Base-by-base conservation (phyloP, 2,113 vertebrate genomes). In the Ifrita kowaldi region DNA sequence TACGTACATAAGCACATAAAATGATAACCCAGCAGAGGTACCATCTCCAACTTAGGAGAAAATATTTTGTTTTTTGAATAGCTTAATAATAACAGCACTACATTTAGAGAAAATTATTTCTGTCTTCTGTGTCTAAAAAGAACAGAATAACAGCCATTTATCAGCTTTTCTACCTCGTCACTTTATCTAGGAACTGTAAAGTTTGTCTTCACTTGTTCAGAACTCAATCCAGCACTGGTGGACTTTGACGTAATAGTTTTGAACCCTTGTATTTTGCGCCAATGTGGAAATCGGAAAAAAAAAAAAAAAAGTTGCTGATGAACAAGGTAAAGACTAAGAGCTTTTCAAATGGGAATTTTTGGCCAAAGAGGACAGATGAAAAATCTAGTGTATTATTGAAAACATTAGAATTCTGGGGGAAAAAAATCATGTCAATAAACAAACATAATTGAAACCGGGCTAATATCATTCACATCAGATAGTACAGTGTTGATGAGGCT, bases 401-500 rank as follows among this genome's bases (percentile, higher is more conserved):
- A 97, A 97, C 46, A 84, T 23, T 84, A 92, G 89, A 73, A 35
- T 89, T 95, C 87, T 96, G 89, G 60, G 2, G 88, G 92, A 96
- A 95, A 97, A 97, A 97, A 97, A 94, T 82, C 76, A 89, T n/a
- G 35, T 95, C 77, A 95, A 70, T 95, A 90, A 97, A 87, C 30
- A 95, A 96, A 94, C 33, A 91, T 86, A 89, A 97, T 53, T 93
- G 87, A 94, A 97, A 95, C 76, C 60, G 59, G 85, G 63, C 87
- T 97, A 95, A 92, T 67, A 96, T 76, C 95, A 62, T 96, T 96
- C 93, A 83, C 11, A 12, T 93, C 87, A 91, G 87, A 91, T 37
- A 86, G 84, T 41, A 74, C 75, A 96, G 87, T 76, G 79, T 33
- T 78, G 41, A 88, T 93, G 76, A 96, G 93, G 87, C 60, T 95